Base-by-base conservation (phyloP, 1,140 invertebrate genomes). In the Drosophila kikkawai region DNA sequence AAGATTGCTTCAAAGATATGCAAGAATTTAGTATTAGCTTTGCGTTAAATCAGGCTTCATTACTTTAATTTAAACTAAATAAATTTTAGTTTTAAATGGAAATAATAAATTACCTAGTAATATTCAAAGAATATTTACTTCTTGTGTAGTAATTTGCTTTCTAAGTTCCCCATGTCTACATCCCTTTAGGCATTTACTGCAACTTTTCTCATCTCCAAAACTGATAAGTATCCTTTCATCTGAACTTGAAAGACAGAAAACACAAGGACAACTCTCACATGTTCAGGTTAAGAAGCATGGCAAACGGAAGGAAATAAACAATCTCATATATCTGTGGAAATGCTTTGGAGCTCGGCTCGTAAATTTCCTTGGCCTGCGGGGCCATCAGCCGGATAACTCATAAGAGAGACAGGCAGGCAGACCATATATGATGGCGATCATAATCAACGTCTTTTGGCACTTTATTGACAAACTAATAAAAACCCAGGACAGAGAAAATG, bases 401-500 rank as follows among this genome's bases (percentile, higher is more conserved):
- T 83, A 80, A 71, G 68, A 45, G 68, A 45, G 47, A 39, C 51
- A 55, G 51, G 13, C 29, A 34, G 26, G 15, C 50, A 29, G 22
- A 15, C 22, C 26, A 50, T 34, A 77, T 77, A 77, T 77, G 22
- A 67, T 36, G 70, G 50, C 60, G 80, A 88, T 88, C 77, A 70
- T 80, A 82, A 86, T 88, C 84, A 88, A 88, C 84, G 78, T 87
- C 84, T 87, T 86, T 86, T 78, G 84, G 51, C 85, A 88, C 84
- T 80, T 88, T 87, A 87, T 87, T 88, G 84, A 87, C 84, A 87
- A 87, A 87, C 84, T 87, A 87, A 87, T 87, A 87, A 87, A 87
- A 88, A 55, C 66, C 65, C 45, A 13, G 45, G 56, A 59, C 55
- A 60, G 57, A 36, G 48, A 34, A 47, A 48, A 26, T 36, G 32